These are phyloP conservation scores for Drosophila insularis DNA, from an alignment of 1,140 invertebrate species.

Conservation along the genomic window DNA sequence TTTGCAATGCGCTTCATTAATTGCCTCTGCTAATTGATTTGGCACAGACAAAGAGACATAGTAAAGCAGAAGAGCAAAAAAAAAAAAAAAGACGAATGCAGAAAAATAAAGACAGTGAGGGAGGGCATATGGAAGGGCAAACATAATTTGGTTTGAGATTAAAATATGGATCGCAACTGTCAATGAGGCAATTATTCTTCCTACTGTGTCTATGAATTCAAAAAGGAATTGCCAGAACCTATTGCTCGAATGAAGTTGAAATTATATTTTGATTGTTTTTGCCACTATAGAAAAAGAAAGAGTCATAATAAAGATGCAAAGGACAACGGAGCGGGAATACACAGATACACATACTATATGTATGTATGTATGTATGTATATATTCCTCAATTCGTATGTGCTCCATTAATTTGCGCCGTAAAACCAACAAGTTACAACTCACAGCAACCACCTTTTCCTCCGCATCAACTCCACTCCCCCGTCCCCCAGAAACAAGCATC, in stretches of 20 bases:
- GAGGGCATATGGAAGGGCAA: background rate
- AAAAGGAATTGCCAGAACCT: too few relatives aligned
- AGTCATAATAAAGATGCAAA: too few relatives aligned
- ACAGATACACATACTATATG: background rate
- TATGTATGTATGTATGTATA: background rate
- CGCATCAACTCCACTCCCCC: too few relatives aligned
- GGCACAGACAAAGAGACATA: constrained; percentile 35
- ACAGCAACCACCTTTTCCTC: background rate
- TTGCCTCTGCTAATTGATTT: constrained; percentile 70
- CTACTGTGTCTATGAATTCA: background rate
- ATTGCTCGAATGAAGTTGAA: too few relatives aligned
- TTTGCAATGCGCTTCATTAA: constrained; percentile 59
- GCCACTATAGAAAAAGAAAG: too few relatives aligned
- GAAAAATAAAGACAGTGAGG: background rate
- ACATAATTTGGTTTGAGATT: background rate
- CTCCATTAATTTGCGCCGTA: constrained; percentile 63
- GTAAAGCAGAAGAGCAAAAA: background rate
- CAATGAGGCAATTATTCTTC: background rate
- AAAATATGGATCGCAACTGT: background rate
- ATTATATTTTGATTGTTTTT: too few relatives aligned
- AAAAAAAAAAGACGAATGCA: background rate
- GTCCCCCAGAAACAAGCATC: too few relatives aligned
- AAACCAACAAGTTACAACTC: constrained; percentile 25
- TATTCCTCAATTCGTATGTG: constrained; percentile 17
- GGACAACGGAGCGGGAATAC: too few relatives aligned